Evolutionary conservation across 2,797 vertebrate genomes (phyloP).

Genomic region (Tapera naevia): DNA sequence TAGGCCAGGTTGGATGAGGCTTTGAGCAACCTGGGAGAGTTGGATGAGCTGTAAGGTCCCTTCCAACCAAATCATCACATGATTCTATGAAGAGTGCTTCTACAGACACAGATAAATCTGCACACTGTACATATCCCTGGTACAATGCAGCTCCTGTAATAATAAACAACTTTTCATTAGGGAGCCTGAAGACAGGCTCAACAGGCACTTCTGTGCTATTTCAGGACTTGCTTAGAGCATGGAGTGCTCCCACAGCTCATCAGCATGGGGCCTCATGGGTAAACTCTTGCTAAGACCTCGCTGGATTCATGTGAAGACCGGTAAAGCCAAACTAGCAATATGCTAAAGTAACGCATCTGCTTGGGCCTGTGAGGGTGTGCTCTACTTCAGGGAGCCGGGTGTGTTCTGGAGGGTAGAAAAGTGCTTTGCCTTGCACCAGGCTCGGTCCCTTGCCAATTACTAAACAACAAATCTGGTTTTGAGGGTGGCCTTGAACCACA

Average conservation of each 20-base stretch:
- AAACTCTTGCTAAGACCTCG: not conserved
- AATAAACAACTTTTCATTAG: not conserved
- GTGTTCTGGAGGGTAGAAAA: not conserved
- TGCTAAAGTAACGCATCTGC: not conserved
- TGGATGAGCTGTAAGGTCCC: no score
- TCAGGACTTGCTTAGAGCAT: not conserved
- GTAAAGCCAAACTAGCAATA: not conserved
- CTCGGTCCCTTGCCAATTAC: not conserved
- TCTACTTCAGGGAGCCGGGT: rapidly evolving
- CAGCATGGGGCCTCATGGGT: rapidly evolving
- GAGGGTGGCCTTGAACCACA: not conserved
- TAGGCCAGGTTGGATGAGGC: no score
- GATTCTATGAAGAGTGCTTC: not conserved
- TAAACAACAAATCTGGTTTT: not conserved
- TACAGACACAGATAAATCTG: not conserved
- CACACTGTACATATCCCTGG: not conserved
- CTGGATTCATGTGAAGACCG: rapidly evolving
- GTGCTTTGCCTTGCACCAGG: rapidly evolving
- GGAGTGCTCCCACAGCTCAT: not conserved
- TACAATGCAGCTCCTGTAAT: not conserved
- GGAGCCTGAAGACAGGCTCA: not conserved
- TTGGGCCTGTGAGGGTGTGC: rapidly evolving
- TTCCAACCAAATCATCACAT: no score
- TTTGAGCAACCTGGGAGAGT: no score
- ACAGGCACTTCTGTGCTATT: not conserved